Conservation (phyloP, 2,888 invertebrate genomes). For the Periphyllus acericola region DNA sequence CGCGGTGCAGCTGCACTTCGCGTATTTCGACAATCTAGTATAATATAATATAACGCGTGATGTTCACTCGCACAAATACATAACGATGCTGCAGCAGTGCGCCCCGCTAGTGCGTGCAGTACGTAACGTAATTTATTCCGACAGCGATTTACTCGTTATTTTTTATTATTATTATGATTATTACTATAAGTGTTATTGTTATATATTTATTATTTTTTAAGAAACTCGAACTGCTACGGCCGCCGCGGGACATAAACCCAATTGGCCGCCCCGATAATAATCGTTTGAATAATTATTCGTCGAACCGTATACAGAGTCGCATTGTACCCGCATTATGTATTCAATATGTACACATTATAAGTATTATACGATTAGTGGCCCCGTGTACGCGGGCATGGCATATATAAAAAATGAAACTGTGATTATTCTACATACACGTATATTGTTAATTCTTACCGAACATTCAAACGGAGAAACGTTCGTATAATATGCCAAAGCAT, state of each 20-base stretch:
- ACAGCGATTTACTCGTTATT: not conserved
- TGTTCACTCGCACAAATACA: not conserved
- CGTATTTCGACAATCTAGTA: not conserved
- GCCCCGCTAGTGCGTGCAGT: not conserved
- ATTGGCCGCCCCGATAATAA: conserved; percentile 15
- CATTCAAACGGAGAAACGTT: not conserved
- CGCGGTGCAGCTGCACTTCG: not conserved
- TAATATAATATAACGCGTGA: too few species aligned
- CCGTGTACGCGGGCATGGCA: not conserved
- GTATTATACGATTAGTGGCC: not conserved
- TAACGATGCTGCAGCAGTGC: not conserved
- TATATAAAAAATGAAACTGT: not conserved
- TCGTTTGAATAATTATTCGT: conserved; percentile 2
- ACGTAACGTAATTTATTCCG: conserved; percentile 10
- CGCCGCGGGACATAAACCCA: conserved; percentile 17
- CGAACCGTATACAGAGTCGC: not conserved
- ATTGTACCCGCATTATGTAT: not conserved
- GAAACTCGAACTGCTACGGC: not conserved
- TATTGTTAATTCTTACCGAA: not conserved
- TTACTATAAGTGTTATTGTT: conserved; percentile 1
- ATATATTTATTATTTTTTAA: conserved; percentile 27
- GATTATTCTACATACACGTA: not conserved
- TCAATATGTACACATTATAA: not conserved
- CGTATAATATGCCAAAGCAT: not conserved
- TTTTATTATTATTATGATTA: not conserved